Evolutionary conservation across 2,113 vertebrate species (phyloP), one percentile per base, ranked within the genome.

Genomic region (Myotis brandtii): DNA sequence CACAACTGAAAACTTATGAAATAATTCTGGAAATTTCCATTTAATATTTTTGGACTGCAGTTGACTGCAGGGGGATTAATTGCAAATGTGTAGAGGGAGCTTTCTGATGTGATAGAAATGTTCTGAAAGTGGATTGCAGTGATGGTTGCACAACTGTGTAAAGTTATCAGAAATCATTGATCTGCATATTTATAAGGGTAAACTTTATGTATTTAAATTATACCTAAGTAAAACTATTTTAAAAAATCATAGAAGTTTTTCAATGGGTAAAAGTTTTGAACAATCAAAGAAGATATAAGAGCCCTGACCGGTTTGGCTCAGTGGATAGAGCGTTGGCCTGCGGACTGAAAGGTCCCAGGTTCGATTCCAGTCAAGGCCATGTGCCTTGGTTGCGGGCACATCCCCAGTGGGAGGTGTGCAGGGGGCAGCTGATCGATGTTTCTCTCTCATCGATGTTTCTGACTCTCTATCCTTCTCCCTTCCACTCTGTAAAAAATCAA

Each of bases 181-280:
- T 83, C 20, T 92, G 34, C 59, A 87, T 37, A 88, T 3, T 85
- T 52, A 62, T 1, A 27, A 50, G 25, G 43, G 7, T 83, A 14
- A n/a, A 27, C 81, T 81, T 76, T 86, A 81, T 64, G 10, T 66
- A 76, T 80, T 37, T 73, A 90, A 83, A 40, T 52, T 92, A 86
- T 87, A 80, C 7, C 18, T 67, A 79, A 92, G 46, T 46, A 77
- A 95, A 87, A 8, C 9, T 64, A 75, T 75, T 48, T 48, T 30
- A 1, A 32, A 64, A 64, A 64, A 5, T 66, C 30, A 62, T 66
- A 32, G 64, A 66, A 66, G 13, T 43, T n/a, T 80, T 79, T 52
- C 46, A 77, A 66, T 67, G 5, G 6, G 43, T 85, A 81, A 91
- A 93, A 87, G 2, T 37, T 66, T 82, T 86, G 9, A 94, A 82